phyloP scores from a whole-genome alignment of 2,888 invertebrate genomes.

The Netelia inedita region DNA sequence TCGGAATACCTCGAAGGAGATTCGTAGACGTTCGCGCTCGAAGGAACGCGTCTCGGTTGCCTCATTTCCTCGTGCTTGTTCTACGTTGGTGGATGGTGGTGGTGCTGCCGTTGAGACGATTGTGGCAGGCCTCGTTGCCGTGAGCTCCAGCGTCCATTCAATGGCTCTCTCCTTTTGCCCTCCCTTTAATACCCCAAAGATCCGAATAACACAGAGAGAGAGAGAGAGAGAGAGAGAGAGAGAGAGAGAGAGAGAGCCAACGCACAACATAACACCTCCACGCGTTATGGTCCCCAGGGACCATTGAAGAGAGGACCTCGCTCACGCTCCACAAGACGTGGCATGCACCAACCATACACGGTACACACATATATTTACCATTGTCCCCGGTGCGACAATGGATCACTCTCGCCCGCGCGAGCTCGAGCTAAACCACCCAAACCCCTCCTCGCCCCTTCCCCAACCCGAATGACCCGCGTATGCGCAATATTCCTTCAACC shows the following conservation, averaged over 20 bases:
- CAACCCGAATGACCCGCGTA: conserved; percentile 78
- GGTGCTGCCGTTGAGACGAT: conserved; percentile 47
- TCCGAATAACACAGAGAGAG: conserved; percentile 65
- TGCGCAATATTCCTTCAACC: conserved; percentile 23
- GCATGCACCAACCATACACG: conserved; percentile 26
- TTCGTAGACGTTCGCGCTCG: conserved; percentile 32
- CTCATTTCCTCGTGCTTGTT: conserved; percentile 50
- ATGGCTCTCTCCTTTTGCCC: conserved; percentile 47
- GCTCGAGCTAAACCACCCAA: conserved; percentile 56
- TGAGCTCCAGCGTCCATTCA: conserved; percentile 53
- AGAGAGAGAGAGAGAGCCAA: conserved; percentile 73
- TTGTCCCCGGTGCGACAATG: conserved; percentile 81
- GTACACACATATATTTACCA: conserved; percentile 55
- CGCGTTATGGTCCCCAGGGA: conserved; percentile 75
- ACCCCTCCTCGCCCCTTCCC: no score
- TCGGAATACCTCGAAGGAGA: conserved; percentile 39
- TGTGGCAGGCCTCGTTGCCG: conserved; percentile 48
- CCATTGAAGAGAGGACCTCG: conserved; percentile 79
- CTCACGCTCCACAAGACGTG: conserved; percentile 60
- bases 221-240: conserved; percentile 9
- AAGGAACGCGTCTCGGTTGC: conserved; percentile 56
- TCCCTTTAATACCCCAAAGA: conserved; percentile 62
- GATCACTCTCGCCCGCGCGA: conserved; percentile 78
- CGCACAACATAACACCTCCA: conserved; percentile 83
- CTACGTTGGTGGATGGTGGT: conserved; percentile 24